Base-by-base conservation (phyloP, 2,113 vertebrate genomes). In the Argyrosomus japonicus region DNA sequence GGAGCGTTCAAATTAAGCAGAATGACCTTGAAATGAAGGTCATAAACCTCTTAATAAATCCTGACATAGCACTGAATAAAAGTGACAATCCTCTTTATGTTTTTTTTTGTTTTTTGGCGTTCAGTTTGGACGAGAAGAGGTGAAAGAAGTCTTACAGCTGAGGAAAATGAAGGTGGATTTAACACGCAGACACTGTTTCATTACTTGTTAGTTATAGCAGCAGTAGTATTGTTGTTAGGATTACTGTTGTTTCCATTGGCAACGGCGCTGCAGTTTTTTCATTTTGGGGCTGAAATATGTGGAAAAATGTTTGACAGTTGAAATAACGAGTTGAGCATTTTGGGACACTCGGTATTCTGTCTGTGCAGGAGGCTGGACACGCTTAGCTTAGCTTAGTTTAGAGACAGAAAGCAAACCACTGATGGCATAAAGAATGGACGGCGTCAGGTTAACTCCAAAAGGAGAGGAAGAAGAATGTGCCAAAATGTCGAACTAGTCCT, bases 121-220 rank as follows among this genome's bases (percentile, higher is more conserved):
- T 58, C 68, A 27, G 50, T 54, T 73, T 67, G 58, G 23, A 56
- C 32, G 51, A 61, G 23, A 64, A 29, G 40, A 71, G 29, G 40
- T 61, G 68, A 56, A 48, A 19, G 11, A 51, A 71, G 58, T 54
- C 83, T 75, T 36, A 50, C 17, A 1, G 50, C 68, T 3, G 0
- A 48, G 51, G 63, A 47, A 65, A 69, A 84, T 71, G 17, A 76
- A 54, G 68, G 23, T 25, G 48, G 23, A 83, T 86, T 79, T 81
- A 53, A 68, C 6, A 21, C 15, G n/a, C 32, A 5, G 36, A 6
- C 36, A 0, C 12, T 0, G 17, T 62, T 75, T 57, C 53, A 68
- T 62, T 17, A 75, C 51, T 63, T 8, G 21, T 0, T 53, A 53
- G 25, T 0, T 54, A 53, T 27, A 54, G 58, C 3, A 70, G 68